Conservation (phyloP, 2,113 vertebrate genomes). For the Myiozetetes cayanensis region DNA sequence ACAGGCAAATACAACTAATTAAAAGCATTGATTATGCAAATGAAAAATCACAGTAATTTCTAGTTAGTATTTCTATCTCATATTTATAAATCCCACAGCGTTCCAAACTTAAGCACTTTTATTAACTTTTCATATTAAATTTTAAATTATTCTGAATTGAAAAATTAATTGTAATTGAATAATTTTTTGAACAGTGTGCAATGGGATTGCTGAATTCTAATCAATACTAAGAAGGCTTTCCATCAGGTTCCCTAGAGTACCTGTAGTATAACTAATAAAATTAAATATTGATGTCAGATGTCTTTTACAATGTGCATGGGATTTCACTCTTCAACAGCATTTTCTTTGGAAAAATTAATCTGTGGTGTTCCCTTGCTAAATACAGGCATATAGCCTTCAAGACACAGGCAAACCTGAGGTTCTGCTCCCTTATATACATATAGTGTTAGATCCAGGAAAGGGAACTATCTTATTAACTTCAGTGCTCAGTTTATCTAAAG, state of each 20-base stretch:
- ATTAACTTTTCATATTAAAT: conserved; percentile 50
- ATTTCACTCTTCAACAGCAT: background rate
- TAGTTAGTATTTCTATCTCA: background rate
- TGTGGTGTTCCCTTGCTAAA: background rate
- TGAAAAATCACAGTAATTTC: background rate
- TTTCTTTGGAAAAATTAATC: conserved; percentile 35
- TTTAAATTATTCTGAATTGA: conserved; percentile 49
- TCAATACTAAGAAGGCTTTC: conserved; percentile 59
- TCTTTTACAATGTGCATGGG: conserved; percentile 52
- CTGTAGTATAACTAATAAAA: conserved; percentile 70
- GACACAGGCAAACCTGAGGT: background rate
- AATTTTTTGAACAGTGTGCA: conserved; percentile 46
- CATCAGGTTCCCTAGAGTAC: conserved; percentile 50
- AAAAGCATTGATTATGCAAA: background rate
- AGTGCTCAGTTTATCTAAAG: background rate
- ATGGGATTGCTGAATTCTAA: conserved; percentile 46
- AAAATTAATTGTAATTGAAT: conserved; percentile 62
- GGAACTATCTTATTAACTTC: background rate
- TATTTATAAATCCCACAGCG: background rate
- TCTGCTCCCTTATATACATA: background rate
- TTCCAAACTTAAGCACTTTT: background rate
- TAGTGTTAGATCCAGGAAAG: background rate
- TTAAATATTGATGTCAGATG: conserved; percentile 69
- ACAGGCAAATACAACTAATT: background rate
- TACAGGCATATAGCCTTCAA: background rate